Percentiles rank a stretch among this genome's conserved stretches.
Evolutionary conservation across 2,888 invertebrate species (phyloP).

Genomic region (Melitaea athalia): DNA sequence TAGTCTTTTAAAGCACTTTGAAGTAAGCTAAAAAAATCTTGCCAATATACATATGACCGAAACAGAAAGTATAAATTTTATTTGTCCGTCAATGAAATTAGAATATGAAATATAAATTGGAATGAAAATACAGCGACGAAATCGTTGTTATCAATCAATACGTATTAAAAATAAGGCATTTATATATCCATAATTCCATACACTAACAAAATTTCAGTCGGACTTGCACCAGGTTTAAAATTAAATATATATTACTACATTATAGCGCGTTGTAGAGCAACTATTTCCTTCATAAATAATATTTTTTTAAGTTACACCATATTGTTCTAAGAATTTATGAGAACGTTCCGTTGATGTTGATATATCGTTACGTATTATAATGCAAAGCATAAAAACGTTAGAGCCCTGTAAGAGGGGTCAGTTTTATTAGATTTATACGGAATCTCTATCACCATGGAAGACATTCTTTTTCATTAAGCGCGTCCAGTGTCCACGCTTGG

Average conservation of each 20-base stretch:
- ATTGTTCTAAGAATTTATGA: not conserved
- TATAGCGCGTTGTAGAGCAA: not conserved
- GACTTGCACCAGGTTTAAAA: no score
- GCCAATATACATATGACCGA: no score
- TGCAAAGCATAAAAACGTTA: constrained; percentile 19
- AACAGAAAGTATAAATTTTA: no score
- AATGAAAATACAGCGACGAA: no score
- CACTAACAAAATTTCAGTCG: no score
- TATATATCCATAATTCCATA: no score
- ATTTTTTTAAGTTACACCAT: not conserved
- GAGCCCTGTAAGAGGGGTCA: constrained; percentile 34
- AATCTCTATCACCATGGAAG: constrained; percentile 41
- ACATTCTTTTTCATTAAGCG: constrained; percentile 45
- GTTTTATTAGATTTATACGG: constrained; percentile 41
- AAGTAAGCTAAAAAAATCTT: no score
- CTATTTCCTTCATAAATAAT: not conserved
- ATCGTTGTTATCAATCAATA: no score
- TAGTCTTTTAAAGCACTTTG: no score
- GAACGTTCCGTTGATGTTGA: not conserved
- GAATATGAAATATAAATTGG: no score
- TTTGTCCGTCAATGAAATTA: no score
- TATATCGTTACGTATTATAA: constrained; percentile 2
- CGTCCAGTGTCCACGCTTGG: constrained; percentile 36
- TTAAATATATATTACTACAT: not conserved
- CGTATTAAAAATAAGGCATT: no score